Evolutionary conservation across 1,140 invertebrate genomes (phyloP), one percentile per base, ranked within the genome.

Genomic region (Brachionus manjavacas): DNA sequence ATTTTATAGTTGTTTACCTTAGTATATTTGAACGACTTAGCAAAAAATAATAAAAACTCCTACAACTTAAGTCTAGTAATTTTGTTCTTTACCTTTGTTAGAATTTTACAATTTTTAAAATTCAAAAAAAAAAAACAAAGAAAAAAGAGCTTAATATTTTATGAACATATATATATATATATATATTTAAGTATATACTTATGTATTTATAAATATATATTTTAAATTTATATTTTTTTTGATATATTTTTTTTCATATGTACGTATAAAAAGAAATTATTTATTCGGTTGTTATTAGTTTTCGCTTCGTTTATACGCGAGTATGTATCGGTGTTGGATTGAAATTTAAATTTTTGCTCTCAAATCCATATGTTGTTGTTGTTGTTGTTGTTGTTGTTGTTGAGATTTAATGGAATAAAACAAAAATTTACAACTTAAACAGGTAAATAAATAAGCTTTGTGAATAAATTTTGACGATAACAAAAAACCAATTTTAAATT

Each of bases 231-330:
- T 43, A 46, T 46, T 46, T 46, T 35, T 35, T 35, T 35, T 12
- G 3, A 46, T 46, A 46, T 46, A 46, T 60, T 55, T 55, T 55
- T 23, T 55, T 60, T 60, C 9, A 60, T 60, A 52, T 52, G 46
- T 52, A 52, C 46, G 46, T 52, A 52, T 3, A 52, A 52, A 52
- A 60, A 60, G 23, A 68, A 68, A 68, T 68, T 68, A 68, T 72
- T 39, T 41, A 39, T 72, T 72, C 68, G 68, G 68, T 72, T 72
- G 68, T 72, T 72, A 72, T 72, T 72, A 72, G 68, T 72, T 72
- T 72, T 72, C 28, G 31, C 25, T 68, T 20, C 20, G 35, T 70
- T 31, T 35, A 70, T 16, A 70, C 28, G 31, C 28, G 31, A n/a
- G n/a, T 35, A 70, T 72, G 39, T 20, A 72, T 20, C 39, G 31